phyloP scores from a whole-genome alignment of 2,797 vertebrate species.

The Manis javanica region DNA sequence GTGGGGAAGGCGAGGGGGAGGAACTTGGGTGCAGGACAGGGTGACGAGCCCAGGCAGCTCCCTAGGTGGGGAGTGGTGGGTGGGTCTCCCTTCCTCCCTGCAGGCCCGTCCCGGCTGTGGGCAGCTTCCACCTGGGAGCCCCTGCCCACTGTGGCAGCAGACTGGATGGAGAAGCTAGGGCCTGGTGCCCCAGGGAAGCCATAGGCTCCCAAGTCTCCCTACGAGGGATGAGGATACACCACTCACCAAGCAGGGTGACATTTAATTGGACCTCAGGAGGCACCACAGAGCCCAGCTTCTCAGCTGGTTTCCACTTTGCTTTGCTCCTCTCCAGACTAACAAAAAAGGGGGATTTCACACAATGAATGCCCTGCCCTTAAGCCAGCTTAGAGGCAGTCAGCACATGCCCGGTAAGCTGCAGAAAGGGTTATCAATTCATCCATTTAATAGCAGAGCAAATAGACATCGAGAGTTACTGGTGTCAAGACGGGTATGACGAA shows the following conservation, averaged over 20 bases:
- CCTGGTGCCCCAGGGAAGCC: neutral
- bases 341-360: fast-evolving
- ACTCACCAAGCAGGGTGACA: neutral
- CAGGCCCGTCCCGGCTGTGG: no score
- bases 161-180: no score
- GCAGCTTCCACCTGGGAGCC: no score
- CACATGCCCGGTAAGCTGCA: neutral
- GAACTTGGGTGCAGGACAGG: neutral
- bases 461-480: neutral
- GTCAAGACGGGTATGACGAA: fast-evolving
- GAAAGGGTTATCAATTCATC: neutral
- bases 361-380: no score
- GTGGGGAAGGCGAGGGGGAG: neutral
- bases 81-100: neutral
- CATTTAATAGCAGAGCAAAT: fast-evolving
- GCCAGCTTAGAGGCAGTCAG: neutral
- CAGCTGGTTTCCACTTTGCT: fast-evolving
- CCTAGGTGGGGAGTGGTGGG: neutral
- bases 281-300: neutral
- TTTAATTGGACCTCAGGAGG: neutral
- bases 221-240: fast-evolving
- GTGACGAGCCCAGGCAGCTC: neutral
- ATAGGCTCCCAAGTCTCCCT: neutral
- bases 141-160: no score
- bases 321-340: neutral